Percentiles rank a stretch among this genome's conserved stretches.
These are phyloP conservation scores for Agriopis marginaria DNA, from an alignment of 2,888 invertebrate genomes.

Conservation along the genomic window DNA sequence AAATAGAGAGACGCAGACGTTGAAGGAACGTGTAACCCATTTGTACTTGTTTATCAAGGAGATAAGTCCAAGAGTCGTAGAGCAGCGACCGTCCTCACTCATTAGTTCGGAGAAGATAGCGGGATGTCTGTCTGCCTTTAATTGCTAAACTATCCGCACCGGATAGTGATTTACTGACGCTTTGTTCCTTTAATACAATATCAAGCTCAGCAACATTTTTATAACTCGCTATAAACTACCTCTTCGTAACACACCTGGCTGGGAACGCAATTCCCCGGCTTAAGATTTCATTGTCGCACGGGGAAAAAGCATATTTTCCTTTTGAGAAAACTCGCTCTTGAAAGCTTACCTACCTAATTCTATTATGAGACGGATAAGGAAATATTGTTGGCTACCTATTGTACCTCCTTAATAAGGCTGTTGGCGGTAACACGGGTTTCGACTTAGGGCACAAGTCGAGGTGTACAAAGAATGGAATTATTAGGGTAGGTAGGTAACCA, in stretches of 20 bases:
- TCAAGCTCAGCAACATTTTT: conserved; percentile 39
- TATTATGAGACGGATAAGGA: conserved; percentile 60
- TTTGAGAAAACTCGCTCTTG: conserved; percentile 51
- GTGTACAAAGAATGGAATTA: conserved; percentile 77
- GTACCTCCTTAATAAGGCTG: conserved; percentile 62
- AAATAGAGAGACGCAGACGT: conserved; percentile 71
- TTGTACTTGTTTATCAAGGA: conserved; percentile 82
- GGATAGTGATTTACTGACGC: conserved; percentile 65
- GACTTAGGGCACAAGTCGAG: conserved; percentile 74
- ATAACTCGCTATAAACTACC: conserved; percentile 18
- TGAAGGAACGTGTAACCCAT: conserved; percentile 77
- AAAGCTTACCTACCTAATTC: conserved; percentile 56
- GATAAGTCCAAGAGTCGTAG: conserved; percentile 75
- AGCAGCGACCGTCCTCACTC: conserved; percentile 70
- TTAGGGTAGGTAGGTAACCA: conserved; percentile 71
- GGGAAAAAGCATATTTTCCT: conserved; percentile 46
- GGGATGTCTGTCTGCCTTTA: conserved; percentile 69
- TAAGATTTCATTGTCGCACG: conserved; percentile 36
- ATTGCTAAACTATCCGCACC: conserved; percentile 74
- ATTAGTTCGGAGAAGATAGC: conserved; percentile 77
- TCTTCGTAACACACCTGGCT: conserved; percentile 35
- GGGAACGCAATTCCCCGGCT: conserved; percentile 32
- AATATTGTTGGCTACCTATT: conserved; percentile 61
- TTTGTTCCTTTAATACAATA: conserved; percentile 51
- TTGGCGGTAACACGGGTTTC: conserved; percentile 75